A percentile compares a stretch with the other conserved stretches of the same genome.
Evolutionary conservation across 2,888 invertebrate species (phyloP).

Genomic region (Synanthedon vespiformis): DNA sequence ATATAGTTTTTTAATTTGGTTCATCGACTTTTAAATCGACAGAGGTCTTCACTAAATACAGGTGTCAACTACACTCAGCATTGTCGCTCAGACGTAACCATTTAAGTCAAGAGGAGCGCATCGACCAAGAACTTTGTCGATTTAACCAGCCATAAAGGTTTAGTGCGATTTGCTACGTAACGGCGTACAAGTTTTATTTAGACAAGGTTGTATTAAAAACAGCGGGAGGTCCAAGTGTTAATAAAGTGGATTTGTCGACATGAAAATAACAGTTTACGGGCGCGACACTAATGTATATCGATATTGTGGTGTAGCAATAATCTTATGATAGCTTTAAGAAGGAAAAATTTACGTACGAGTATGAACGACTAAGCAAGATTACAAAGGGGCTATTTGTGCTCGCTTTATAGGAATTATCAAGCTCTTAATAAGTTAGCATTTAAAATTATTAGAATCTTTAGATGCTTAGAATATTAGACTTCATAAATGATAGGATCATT

Average conservation of each 20-base stretch:
- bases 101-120: constrained; percentile 61
- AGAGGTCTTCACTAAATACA: constrained; percentile 29
- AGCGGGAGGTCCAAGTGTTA: constrained; percentile 58
- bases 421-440: not conserved
- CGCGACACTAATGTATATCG: constrained; percentile 53
- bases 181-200: constrained; percentile 21
- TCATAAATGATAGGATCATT: too few relatives aligned
- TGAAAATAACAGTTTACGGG: constrained; percentile 62
- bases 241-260: constrained; percentile 68
- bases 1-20: too few relatives aligned
- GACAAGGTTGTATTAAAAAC: constrained; percentile 47
- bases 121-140: constrained; percentile 46
- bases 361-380: too few relatives aligned
- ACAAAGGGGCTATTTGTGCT: not conserved
- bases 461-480: too few relatives aligned
- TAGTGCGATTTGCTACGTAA: constrained; percentile 25
- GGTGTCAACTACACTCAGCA: constrained; percentile 60
- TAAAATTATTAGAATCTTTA: not conserved
- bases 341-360: constrained; percentile 1
- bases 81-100: constrained; percentile 55
- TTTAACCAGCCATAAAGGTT: constrained; percentile 35
- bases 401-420: not conserved
- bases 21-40: constrained; percentile 12
- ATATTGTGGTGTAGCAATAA: constrained; percentile 10
- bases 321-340: constrained; percentile 21